Evolutionary conservation across 1,140 invertebrate genomes (phyloP), one percentile per base, ranked within the genome.

Genomic region (Hyles vespertilio): DNA sequence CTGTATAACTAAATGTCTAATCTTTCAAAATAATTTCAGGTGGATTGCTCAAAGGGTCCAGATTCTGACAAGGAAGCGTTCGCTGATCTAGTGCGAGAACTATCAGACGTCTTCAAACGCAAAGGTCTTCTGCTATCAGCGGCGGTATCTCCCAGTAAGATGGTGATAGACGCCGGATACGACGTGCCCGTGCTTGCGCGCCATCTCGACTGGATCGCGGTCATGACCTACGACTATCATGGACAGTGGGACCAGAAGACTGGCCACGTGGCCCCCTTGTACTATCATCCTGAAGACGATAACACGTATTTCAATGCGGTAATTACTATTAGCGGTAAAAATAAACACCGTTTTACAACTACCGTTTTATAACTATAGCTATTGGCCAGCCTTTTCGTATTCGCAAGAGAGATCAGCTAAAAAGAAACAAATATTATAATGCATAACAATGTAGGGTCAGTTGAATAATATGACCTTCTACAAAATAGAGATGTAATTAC

Each of bases 231-330:
- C 65, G 96, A 97, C 73, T 97, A 93, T 81, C 96, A 97, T 64
- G 96, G 96, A 0, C 95, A 96, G 66, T 97, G 96, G 96, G 96
- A 97, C 66, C 96, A 95, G 70, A 94, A 94, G 78, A 97, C 96
- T 43, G 96, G 96, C 1, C 96, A 97, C 71, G 93, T 97, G 2
- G 94, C 96, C 0, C 96, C 96, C 0, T 80, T 97, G 33, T 96
- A 94, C 67, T 92, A 94, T 67, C 94, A 96, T 70, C 92, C 94
- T 5, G 92, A 95, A 53, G 95, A 96, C 74, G 93, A 94, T 55
- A 94, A 95, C 46, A 91, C 92, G 6, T 93, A 91, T 64, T 93
- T 92, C 58, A 93, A 93, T 87, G 89, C 92, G 53, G 93, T 93
- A 87, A 85, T 89, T 86, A 59, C 33, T 58, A 47, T 48, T 50